Evolutionary conservation across 2,888 invertebrate genomes (phyloP), one percentile per base, ranked within the genome.

Genomic region (Machimus rusticus): DNA sequence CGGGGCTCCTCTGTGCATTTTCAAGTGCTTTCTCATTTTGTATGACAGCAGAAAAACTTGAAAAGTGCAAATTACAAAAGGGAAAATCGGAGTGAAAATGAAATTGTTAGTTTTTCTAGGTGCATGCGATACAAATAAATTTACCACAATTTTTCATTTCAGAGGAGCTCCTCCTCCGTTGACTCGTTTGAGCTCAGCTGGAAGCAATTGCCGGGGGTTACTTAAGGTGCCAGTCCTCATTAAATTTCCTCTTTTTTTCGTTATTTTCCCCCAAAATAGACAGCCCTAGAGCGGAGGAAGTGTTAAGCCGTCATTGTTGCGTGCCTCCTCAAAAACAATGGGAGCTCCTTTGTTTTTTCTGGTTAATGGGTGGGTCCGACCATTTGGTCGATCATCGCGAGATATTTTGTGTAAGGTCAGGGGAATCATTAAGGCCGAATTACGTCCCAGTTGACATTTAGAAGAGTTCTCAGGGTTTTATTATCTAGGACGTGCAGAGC

Each of bases 41-140:
- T n/a, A 76, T 76, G 76, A 76, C 76, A 76, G 76, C 76, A 37
- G 37, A 76, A 76, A 76, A 76, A 37, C 76, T 34, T 31, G 76
- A 19, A 76, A 76, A 76, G 37, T n/a, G 34, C 37, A 37, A 76
- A 76, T 76, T 76, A 76, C 76, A 76, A 66, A 55, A 66, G 76
- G 76, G 76, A 76, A 76, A 76, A 37, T n/a, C 66, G 9, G 28
- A 66, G n/a, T 19, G 23, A 66, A 66, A 66, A 28, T 66, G 66
- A 66, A 66, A 19, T 66, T 28, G 66, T 66, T 66, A 28, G 28
- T 66, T 66, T 66, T 66, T 66, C 4, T 28, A 19, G 9, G 23
- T 66, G 12, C 28, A 66, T 16, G 12, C 12, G 39, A 39, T 39
- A 39, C 39, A 39, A 4, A 39, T 39, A 9, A 39, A 39, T 51